Base-by-base conservation (phyloP, 2,113 vertebrate genomes). In the Paraplagusia blochii region DNA sequence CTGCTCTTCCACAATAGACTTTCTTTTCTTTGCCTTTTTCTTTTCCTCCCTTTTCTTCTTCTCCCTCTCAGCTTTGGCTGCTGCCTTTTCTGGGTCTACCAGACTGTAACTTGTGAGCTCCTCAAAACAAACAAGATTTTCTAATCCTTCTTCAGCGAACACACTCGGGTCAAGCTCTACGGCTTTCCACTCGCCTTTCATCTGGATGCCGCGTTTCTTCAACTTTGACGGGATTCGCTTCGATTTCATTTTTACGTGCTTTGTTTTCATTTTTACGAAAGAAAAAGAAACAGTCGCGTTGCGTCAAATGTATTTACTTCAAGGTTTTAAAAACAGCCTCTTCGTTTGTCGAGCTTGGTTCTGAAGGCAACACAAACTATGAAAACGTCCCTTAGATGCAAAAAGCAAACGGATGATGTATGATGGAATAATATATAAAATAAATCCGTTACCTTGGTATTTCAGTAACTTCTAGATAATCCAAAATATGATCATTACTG, bases 101-200 rank as follows among this genome's bases (percentile, higher is more conserved):
- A 97, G 54, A 1, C 77, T 82, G 64, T 99, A 99, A 14, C 93
- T 89, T 1, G 90, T 93, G 55, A 99, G 92, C 34, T 99, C 95
- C 74, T 99, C 96, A 71, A 98, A 93, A 53, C 95, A 98, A 1
- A 98, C 89, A 16, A 98, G 82, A 18, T 92, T 92, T 42, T 82
- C 86, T 74, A 98, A 75, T 9, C 93, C 92, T 47, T 94, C 93
- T n/a, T 94, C 91, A 5, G 89, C 89, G 61, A 96, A 94, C 0
- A 97, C 9, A 53, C 80, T 90, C 1, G 95, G 93, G 57, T 98
- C 95, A 0, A 98, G 82, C 5, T 89, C 57, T 3, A 99, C 67
- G 0, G 89, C 78, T 77, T 94, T 94, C 96, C 97, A 99, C 40
- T 89, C 66, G 1, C 96, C 95, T 42, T 83, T 85, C 17, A 93